Conservation (phyloP, 2,888 invertebrate species). For the Heliconius hortense region DNA sequence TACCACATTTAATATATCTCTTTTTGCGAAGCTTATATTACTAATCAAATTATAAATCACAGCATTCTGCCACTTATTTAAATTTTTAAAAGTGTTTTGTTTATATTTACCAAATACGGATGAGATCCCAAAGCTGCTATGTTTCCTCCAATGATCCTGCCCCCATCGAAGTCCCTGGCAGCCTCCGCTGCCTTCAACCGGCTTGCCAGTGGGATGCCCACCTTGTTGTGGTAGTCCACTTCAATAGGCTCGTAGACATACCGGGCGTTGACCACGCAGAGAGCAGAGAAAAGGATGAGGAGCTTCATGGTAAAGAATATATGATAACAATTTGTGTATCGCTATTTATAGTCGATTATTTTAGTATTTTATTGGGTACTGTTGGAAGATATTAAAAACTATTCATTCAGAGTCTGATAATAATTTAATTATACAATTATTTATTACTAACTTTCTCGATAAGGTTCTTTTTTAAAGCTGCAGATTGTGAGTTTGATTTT, state of each 20-base stretch:
- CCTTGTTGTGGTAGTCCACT: conserved; percentile 47
- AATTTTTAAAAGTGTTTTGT: neutral
- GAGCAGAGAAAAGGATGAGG: neutral
- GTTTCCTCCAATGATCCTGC: conserved; percentile 50
- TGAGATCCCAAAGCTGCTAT: conserved; percentile 45
- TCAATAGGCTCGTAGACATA: conserved; percentile 39
- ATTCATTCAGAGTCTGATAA: neutral
- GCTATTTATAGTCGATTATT: neutral
- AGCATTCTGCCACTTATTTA: no score
- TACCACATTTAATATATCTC: no score
- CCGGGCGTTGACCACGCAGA: conserved; percentile 25
- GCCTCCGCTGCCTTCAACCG: conserved; percentile 48
- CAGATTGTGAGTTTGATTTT: no score
- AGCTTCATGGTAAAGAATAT: neutral
- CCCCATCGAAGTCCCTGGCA: conserved; percentile 48
- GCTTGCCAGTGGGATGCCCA: conserved; percentile 49
- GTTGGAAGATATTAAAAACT: neutral
- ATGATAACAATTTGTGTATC: neutral
- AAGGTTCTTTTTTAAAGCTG: no score
- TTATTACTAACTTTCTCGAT: no score
- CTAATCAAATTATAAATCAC: no score
- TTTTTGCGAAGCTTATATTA: no score
- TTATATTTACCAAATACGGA: conserved; percentile 43
- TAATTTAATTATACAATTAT: neutral
- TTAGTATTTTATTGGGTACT: neutral